Conservation (phyloP, 2,113 vertebrate genomes). For the Prunella fulvescens region DNA sequence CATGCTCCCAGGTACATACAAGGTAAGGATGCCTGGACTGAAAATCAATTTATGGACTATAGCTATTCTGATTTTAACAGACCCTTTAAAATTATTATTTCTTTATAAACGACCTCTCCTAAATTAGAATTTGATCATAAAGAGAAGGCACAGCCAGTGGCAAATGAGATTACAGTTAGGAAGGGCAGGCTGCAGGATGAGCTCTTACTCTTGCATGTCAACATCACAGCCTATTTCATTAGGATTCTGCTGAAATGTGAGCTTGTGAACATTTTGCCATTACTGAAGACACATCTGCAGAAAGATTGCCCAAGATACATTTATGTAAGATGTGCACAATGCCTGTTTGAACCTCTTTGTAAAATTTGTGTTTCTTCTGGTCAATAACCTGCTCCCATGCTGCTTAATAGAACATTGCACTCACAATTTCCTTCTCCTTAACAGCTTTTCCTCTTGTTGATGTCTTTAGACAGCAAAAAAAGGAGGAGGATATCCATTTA, state of each 20-base stretch:
- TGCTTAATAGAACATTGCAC: neutral
- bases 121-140: neutral
- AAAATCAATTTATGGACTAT: neutral
- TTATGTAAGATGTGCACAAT: neutral
- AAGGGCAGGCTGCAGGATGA: neutral
- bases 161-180: neutral
- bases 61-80: neutral
- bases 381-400: neutral
- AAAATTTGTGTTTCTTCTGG: neutral
- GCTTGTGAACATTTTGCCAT: neutral
- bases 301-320: neutral
- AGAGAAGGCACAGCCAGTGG: neutral
- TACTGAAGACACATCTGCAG: neutral
- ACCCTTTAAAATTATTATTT: neutral
- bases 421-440: neutral
- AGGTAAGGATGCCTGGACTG: neutral
- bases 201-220: neutral
- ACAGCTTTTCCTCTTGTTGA: neutral
- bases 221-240: neutral
- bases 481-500: neutral
- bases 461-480: neutral
- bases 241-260: neutral
- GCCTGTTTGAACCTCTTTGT: neutral
- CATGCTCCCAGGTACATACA: neutral
- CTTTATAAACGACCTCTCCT: neutral